A percentile compares a stretch with the other conserved stretches of the same genome.
phyloP scores from a whole-genome alignment of 2,888 invertebrate genomes.

The Mythimna pallens region DNA sequence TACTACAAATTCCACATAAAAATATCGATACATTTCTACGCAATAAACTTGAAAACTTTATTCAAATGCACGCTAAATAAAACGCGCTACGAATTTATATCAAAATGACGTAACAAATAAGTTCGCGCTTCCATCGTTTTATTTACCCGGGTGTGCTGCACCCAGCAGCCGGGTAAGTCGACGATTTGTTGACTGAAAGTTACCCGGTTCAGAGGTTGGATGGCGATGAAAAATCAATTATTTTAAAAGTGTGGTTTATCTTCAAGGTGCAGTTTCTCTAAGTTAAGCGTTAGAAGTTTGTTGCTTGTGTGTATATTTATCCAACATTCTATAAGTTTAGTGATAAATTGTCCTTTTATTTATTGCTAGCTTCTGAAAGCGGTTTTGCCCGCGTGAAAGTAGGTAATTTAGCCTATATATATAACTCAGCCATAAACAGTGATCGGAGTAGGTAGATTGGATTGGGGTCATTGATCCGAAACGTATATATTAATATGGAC shows the following conservation, averaged over 20 bases:
- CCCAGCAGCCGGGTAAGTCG: conserved; percentile 37
- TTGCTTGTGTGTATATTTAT: conserved; percentile 1
- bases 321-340: not conserved
- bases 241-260: conserved; percentile 33
- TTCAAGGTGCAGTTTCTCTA: conserved; percentile 19
- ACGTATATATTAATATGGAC: too few species aligned
- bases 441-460: too few species aligned
- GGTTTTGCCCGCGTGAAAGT: too few species aligned
- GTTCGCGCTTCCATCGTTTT: conserved; percentile 32
- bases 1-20: not conserved
- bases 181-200: conserved; percentile 57
- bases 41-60: conserved; percentile 22
- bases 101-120: conserved; percentile 47
- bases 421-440: too few species aligned
- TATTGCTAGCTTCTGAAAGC: too few species aligned
- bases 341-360: not conserved
- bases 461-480: too few species aligned
- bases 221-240: conserved; percentile 52
- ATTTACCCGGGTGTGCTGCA: conserved; percentile 47
- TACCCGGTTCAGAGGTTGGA: conserved; percentile 24
- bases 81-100: conserved; percentile 31
- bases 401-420: too few species aligned
- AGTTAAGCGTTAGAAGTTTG: conserved; percentile 12
- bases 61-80: conserved; percentile 37
- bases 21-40: conserved; percentile 7